Conservation (phyloP, 1,140 invertebrate species). For the Antheraea mylitta region DNA sequence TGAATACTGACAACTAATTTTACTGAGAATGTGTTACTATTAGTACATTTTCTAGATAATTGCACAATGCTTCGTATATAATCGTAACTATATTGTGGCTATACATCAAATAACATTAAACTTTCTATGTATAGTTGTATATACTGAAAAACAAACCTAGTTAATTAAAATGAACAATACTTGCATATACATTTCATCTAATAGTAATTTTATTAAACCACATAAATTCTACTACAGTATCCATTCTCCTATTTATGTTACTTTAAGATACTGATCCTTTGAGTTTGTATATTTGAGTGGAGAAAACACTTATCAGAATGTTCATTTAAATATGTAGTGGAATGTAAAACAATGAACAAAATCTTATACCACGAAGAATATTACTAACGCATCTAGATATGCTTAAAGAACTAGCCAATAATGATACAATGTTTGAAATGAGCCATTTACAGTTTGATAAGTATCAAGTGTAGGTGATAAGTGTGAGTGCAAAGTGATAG, state of each 20-base stretch:
- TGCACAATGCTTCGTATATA: constrained; percentile 35
- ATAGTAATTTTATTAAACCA: background rate
- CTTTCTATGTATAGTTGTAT: background rate
- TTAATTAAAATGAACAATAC: background rate
- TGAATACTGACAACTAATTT: constrained; percentile 57
- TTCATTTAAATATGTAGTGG: background rate
- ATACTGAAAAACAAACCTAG: background rate
- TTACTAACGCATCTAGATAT: background rate
- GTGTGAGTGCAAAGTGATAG: no score
- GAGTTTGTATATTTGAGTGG: background rate
- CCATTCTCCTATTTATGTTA: background rate
- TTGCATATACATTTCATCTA: background rate
- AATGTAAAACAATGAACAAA: background rate
- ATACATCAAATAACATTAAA: background rate
- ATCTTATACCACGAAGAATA: no score
- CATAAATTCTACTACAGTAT: background rate
- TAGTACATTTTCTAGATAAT: constrained; percentile 44
- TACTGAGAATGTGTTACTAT: constrained; percentile 19
- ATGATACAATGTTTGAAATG: background rate
- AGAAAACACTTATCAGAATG: background rate
- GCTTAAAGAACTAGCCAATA: background rate
- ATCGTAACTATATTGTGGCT: background rate
- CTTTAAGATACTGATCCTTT: background rate
- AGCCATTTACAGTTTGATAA: no score
- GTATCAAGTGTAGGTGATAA: no score